These are phyloP conservation scores for Atherinomorus stipes DNA, from an alignment of 2,113 vertebrate species.

Conservation along the genomic window DNA sequence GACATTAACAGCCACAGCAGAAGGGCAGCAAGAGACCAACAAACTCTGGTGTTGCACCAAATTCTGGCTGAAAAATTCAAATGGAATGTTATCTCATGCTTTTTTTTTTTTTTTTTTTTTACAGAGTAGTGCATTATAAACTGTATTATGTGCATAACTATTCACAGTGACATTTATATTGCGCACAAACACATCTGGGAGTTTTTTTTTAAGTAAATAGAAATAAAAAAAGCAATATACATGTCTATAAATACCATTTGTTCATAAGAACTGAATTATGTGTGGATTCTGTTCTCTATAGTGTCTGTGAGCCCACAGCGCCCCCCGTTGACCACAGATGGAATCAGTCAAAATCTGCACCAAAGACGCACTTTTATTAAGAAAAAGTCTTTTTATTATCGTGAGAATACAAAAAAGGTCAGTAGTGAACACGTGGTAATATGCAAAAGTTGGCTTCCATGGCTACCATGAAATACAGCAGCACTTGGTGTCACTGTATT, in stretches of 20 bases:
- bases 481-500: slow-evolving; percentile 10
- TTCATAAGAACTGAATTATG: slow-evolving; percentile 6
- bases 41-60: background rate
- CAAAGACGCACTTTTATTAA: slow-evolving; percentile 30
- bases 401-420: slow-evolving; percentile 20
- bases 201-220: no score
- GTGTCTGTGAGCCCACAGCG: slow-evolving; percentile 10
- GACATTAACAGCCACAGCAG: background rate
- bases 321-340: slow-evolving; percentile 52
- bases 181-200: background rate
- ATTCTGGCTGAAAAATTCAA: background rate
- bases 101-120: background rate
- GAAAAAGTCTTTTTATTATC: background rate
- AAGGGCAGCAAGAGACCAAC: background rate
- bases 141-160: background rate
- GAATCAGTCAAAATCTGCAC: slow-evolving; percentile 1
- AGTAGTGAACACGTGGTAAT: slow-evolving; percentile 36
- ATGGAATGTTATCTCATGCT: background rate
- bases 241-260: background rate
- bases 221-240: no score
- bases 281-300: background rate
- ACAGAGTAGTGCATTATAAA: background rate
- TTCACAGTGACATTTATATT: slow-evolving; percentile 12
- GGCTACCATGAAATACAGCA: background rate
- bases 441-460: background rate